Evolutionary conservation across 2,113 vertebrate species (phyloP), one percentile per base, ranked within the genome.

Genomic region (Pelecanus crispus): DNA sequence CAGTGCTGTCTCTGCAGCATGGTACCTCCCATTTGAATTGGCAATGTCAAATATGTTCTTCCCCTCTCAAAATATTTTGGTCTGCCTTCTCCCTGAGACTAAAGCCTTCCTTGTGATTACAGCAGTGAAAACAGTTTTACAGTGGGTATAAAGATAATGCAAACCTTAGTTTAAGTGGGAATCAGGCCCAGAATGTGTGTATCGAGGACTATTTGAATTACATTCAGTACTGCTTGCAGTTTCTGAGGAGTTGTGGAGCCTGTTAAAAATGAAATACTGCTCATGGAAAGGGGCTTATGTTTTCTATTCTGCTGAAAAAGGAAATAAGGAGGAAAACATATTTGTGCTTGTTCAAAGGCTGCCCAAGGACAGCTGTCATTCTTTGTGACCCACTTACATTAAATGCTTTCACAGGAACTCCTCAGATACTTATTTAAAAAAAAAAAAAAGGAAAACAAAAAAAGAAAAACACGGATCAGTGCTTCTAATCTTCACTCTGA

Each of bases 301-400:
- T 96, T 97, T 89, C 63, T 65, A 56, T 79, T 84, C 19, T 59
- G 53, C 45, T 81, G 65, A 87, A 89, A 92, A 94, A 91, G 91
- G n/a, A 89, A 92, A 58, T 36, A 38, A 81, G 42, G 71, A 80
- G 49, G n/a, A 73, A 92, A 92, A 79, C 50, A 78, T 90, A 94
- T 85, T 91, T 75, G 36, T 96, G 13, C 66, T 73, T 95, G 91
- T 96, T 95, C 77, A 95, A 96, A 97, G 79, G 94, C 94, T 86
- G 95, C n/a, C 73, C 84, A 96, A 91, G 77, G 88, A 92, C 74
- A 97, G 81, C 90, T 97, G 97, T 94, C 88, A 58, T 97, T 96
- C 94, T 96, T 95, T 95, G 90, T 96, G 97, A 97, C 97, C 95
- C 82, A 97, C 87, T 97, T 97, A 95, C 62, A 90, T 91, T 85